Conservation (phyloP, 2,888 invertebrate species). For the Cryptus armator region DNA sequence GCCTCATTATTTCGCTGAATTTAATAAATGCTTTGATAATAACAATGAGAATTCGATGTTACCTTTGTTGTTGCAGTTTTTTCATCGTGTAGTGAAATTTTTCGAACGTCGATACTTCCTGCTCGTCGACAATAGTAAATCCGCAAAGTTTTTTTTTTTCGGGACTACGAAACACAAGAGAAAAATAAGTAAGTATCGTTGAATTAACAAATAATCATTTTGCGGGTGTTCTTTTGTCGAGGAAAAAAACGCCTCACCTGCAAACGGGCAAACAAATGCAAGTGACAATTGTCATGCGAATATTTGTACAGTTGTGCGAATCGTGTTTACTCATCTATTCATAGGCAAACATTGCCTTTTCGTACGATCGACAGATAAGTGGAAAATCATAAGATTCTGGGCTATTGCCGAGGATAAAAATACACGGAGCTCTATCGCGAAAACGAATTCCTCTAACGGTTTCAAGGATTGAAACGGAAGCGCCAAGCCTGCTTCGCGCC, state of each 20-base stretch:
- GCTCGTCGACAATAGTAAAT: background rate
- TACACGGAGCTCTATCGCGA: background rate
- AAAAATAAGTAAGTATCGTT: slow-evolving; percentile 9
- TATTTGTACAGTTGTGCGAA: slow-evolving; percentile 6
- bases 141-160: background rate
- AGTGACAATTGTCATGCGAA: slow-evolving; percentile 3
- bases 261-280: background rate
- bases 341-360: background rate
- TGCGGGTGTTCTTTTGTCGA: background rate
- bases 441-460: slow-evolving; percentile 1
- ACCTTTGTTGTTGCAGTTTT: background rate
- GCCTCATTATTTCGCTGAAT: slow-evolving; percentile 75
- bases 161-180: background rate
- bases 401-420: background rate
- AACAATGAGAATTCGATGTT: slow-evolving; percentile 59
- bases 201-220: slow-evolving; percentile 1
- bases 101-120: background rate
- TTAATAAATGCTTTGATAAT: slow-evolving; percentile 80
- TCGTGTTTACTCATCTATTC: background rate
- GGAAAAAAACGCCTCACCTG: background rate
- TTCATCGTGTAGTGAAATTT: background rate
- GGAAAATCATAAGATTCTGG: background rate
- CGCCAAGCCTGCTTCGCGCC: background rate
- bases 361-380: background rate
- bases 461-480: background rate